Conservation (phyloP, 2,113 vertebrate genomes). For the Nycticorax nycticorax region DNA sequence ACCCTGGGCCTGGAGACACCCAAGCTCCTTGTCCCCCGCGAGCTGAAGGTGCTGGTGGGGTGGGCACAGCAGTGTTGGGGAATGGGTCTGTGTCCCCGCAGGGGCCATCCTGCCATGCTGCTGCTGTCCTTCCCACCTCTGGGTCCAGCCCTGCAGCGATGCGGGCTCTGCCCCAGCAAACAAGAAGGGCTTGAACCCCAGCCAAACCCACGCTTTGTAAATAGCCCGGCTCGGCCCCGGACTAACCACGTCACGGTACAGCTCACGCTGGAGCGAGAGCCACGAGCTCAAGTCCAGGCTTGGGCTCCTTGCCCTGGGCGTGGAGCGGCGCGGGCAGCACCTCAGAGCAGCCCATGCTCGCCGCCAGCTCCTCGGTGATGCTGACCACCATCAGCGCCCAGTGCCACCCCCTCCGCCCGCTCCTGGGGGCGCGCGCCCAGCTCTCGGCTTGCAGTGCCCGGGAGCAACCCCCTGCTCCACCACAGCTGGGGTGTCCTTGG, state of each 20-base stretch:
- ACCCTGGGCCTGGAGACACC: conserved; percentile 77
- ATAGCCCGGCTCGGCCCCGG: background rate
- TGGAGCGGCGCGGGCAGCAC: background rate
- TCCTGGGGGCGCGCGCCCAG: accelerated
- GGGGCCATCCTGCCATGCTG: background rate
- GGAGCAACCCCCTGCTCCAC: background rate
- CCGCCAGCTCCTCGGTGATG: background rate
- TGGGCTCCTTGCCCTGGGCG: background rate
- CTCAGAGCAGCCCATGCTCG: background rate
- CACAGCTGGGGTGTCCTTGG: background rate
- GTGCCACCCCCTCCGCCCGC: background rate
- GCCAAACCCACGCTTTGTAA: background rate
- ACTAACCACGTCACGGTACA: background rate
- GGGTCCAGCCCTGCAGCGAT: background rate
- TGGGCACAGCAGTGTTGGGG: background rate
- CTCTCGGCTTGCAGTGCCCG: background rate
- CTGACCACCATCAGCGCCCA: background rate
- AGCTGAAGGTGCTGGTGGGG: conserved; percentile 74
- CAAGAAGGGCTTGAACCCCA: background rate
- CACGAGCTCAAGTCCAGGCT: background rate
- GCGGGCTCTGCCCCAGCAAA: background rate
- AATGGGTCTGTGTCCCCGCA: background rate
- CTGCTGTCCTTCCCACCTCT: background rate
- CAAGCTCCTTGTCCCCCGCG: conserved; percentile 77
- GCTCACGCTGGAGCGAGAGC: background rate